Evolutionary conservation across 2,888 invertebrate genomes (phyloP), one percentile per base, ranked within the genome.

Genomic region (Corythucha ciliata): DNA sequence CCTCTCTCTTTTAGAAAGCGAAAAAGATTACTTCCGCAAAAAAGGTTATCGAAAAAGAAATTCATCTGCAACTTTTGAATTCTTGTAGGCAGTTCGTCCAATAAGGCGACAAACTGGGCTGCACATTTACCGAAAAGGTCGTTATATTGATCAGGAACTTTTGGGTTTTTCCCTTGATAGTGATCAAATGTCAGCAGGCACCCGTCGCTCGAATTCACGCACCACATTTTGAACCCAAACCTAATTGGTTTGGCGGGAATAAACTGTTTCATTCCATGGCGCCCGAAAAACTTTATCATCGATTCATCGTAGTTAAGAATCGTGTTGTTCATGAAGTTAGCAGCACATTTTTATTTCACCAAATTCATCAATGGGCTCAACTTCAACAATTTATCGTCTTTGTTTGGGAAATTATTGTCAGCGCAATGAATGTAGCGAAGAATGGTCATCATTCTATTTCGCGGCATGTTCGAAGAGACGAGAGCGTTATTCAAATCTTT

Each of bases 401-500:
- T 37, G 21, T 37, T 8, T 5, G 37, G 37, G 21, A 37, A 37
- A 37, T 37, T 37, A 37, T 37, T 37, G 37, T 37, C 37, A 10
- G 37, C 37, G 21, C 37, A 37, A 37, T 37, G 10, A 37, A 3
- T 37, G 8, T 20, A 37, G 21, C 10, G 37, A 4, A 10, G 3
- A 37, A 37, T 37, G 10, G 37, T 37, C 37, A 37, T 4, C 37
- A 37, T 37, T 8, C 5, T 3, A 37, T 37, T 37, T 8, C 37
- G 18, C 5, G 5, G 4, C 37, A 37, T 37, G 18, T n/a, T 37
- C 21, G 4, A 37, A 4, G 37, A 37, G 4, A 37, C 37, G 20
- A 37, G 4, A 4, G 10, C 10, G 21, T 37, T 37, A 5, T 37
- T 37, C 37, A 37, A 20, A 10, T 37, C 37, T 10, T 3, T 37